Evolutionary conservation across 2,113 vertebrate species (phyloP), one percentile per base, ranked within the genome.

Genomic region (Chionodraco myersi): DNA sequence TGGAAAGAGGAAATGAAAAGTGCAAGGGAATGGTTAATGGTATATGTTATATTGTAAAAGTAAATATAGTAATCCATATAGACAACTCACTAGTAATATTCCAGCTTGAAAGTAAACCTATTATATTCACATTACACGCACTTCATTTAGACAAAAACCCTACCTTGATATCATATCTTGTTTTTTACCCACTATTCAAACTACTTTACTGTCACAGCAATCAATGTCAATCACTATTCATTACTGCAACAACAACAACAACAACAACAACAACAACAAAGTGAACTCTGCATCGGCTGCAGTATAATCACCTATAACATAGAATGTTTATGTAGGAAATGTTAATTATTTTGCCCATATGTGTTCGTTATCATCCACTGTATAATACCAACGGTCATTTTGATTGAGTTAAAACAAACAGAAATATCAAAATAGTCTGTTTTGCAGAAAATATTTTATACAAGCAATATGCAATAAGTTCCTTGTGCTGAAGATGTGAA

Each of bases 91-190:
- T 41, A 41, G 36, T 6, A 6, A 41, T 41, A 41, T 41, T 41
- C 36, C 36, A 6, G 36, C 36, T 41, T 41, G 6, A 41, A 41
- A 41, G 36, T 41, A 6, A 41, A 41, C 36, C 36, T 41, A 41
- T 8, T 41, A 7, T 6, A 41, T 41, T 8, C 36, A 7, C 36
- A 41, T 41, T 77, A 84, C 71, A 18, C 11, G 12, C 7, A 30
- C 23, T 85, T 86, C 79, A 69, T 85, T 79, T 59, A 77, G 76
- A 65, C 73, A 79, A 77, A 52, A 79, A 53, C 34, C 63, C 30
- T 69, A 16, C 57, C 69, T 41, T 26, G 1, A 12, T 76, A 90
- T 87, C 52, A 75, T 61, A 30, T 41, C 1, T 5, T 10, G 72
- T 74, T 44, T 41, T 61, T 78, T 75, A 48, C 69, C 53, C 10